Base-by-base conservation (phyloP, 1,140 invertebrate genomes). In the Macrotrachela quadricornifera region DNA sequence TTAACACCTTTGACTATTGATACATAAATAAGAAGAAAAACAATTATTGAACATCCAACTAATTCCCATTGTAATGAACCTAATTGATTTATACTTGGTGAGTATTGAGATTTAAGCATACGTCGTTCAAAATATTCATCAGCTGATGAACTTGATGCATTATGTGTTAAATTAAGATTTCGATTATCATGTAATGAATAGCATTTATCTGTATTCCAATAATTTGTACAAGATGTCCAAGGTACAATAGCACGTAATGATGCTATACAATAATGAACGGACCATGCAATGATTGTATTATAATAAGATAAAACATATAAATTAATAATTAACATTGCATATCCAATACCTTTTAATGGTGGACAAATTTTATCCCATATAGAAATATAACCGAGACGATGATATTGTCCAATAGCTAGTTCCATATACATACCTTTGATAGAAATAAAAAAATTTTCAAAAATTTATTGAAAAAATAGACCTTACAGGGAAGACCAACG, bases 181-280 rank as follows among this genome's bases (percentile, higher is more conserved):
- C 61, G 62, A 36, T 40, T 58, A 61, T 40, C 43, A 54, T 55
- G 41, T 41, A 11, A 36, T 39, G n/a, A 45, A 58, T 58, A 64
- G 47, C 64, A 63, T 30, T 60, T 55, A n/a, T 57, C 51, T 0
- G 69, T 70, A 57, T 74, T 75, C 73, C 73, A 75, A 10, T 51
- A 39, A 50, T 74, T 71, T 39, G 64, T 63, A 56, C 73, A 75
- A 13, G 54, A 57, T 13, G 61, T 63, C 73, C 73, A 75, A 0
- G 71, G 70, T 10, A 74, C 57, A 12, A 60, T 59, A 11, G 58
- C 46, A 10, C 55, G 61, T 56, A 71, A 70, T n/a, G 65, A 67
- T 10, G 62, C 56, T 48, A 66, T 61, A 12, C 70, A 56, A 56
- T 70, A 71, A 55, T 65, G 69, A 36, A 71, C 50, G 0, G 65